These are phyloP conservation scores for Taphrorychus bicolor DNA, from an alignment of 2,888 invertebrate species.

Conservation along the genomic window DNA sequence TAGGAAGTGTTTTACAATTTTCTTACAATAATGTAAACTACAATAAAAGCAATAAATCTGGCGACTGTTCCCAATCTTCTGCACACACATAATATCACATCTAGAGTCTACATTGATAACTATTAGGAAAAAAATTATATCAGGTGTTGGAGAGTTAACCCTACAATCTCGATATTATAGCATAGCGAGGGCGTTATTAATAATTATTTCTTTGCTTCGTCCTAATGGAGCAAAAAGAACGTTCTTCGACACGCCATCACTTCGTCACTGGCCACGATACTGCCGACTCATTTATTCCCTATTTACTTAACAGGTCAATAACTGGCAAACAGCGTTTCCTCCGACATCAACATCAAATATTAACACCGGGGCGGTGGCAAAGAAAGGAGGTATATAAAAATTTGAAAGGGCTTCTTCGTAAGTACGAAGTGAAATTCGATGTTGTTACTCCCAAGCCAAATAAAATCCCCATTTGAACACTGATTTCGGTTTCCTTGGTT, in stretches of 20 bases:
- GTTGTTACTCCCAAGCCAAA: constrained; percentile 43
- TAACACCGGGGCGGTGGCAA: constrained; percentile 38
- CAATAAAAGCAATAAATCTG: too few relatives aligned
- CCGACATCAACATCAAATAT: constrained; percentile 37
- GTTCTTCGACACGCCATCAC: not conserved
- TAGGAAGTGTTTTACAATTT: too few relatives aligned
- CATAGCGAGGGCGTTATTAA: too few relatives aligned
- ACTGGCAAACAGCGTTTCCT: constrained; percentile 34
- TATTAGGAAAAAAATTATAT: too few relatives aligned
- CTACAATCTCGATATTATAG: too few relatives aligned
- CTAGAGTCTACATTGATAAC: too few relatives aligned
- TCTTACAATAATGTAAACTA: too few relatives aligned
- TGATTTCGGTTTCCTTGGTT: constrained; percentile 41
- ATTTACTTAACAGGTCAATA: constrained; percentile 39
- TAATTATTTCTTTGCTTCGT: too few relatives aligned
- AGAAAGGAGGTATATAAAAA: constrained; percentile 42
- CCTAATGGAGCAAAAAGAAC: not conserved
- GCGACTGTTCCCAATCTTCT: too few relatives aligned
- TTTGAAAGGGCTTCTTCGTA: constrained; percentile 39
- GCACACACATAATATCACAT: too few relatives aligned
- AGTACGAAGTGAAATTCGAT: constrained; percentile 42
- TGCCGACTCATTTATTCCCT: not conserved
- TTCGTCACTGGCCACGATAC: not conserved
- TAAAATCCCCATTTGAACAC: constrained; percentile 41
- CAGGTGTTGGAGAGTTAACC: too few relatives aligned